These are phyloP conservation scores for Pterostichus niger DNA, from an alignment of 2,888 invertebrate genomes.

Conservation along the genomic window DNA sequence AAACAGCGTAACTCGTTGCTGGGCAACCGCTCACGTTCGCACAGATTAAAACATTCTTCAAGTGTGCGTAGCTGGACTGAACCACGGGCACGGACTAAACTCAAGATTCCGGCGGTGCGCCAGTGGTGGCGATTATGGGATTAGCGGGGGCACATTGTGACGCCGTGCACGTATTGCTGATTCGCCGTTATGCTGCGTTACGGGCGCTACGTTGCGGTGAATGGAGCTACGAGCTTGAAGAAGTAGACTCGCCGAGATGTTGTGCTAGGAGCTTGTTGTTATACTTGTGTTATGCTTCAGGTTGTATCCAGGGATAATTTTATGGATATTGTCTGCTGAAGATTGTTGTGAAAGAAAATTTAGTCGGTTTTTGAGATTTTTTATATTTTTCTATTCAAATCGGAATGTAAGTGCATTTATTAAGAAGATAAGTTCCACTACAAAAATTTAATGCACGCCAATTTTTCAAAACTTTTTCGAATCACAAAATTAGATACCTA, in stretches of 20 bases:
- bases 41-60: slow-evolving; percentile 56
- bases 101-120: slow-evolving; percentile 26
- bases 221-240: slow-evolving; percentile 17
- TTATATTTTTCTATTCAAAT: too few relatives aligned
- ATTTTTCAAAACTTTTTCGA: too few relatives aligned
- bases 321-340: slow-evolving; percentile 22
- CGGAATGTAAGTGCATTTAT: too few relatives aligned
- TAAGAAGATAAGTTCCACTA: too few relatives aligned
- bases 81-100: neutral
- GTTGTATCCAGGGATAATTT: slow-evolving; percentile 17
- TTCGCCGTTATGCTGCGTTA: slow-evolving; percentile 31
- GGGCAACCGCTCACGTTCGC: slow-evolving; percentile 27
- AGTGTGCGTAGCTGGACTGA: slow-evolving; percentile 32
- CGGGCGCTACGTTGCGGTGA: slow-evolving; percentile 5
- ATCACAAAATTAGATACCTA: too few relatives aligned
- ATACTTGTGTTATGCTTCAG: slow-evolving; percentile 29
- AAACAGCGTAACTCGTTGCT: neutral
- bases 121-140: slow-evolving; percentile 55
- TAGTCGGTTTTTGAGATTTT: neutral
- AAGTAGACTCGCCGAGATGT: too few relatives aligned
- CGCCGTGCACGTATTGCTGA: slow-evolving; percentile 34
- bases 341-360: slow-evolving; percentile 27
- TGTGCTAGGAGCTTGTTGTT: neutral
- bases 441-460: too few relatives aligned
- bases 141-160: slow-evolving; percentile 41